Percentiles rank a stretch among this genome's conserved stretches.
Conservation (phyloP, 1,140 invertebrate species). For the silkworm (Bombyx mori) region ASM3026992v2 NC_085114.1:10736001-10736500, state of each 20-base stretch:
- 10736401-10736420: slow-evolving; percentile 42
- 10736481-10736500: not conserved
- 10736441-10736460: not conserved
- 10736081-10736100: no score
- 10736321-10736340: slow-evolving; percentile 50
- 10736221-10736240: slow-evolving; percentile 37
- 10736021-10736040: no score
- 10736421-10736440: slow-evolving; percentile 41
- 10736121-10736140: no score
- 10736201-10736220: slow-evolving; percentile 38
- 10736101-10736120: no score
- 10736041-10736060: no score
- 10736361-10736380: slow-evolving; percentile 52
- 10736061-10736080: no score
- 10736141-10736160: not conserved
- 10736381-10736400: slow-evolving; percentile 51
- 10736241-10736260: slow-evolving; percentile 49
- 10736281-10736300: slow-evolving; percentile 42
- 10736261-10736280: slow-evolving; percentile 47
- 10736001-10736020: no score
- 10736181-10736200: slow-evolving; percentile 20
- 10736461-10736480: not conserved
- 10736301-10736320: slow-evolving; percentile 52
- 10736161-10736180: slow-evolving; percentile 20
- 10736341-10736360: slow-evolving; percentile 48